Base-by-base conservation (phyloP, 2,888 invertebrate species). In the Drosophila affinis region DNA sequence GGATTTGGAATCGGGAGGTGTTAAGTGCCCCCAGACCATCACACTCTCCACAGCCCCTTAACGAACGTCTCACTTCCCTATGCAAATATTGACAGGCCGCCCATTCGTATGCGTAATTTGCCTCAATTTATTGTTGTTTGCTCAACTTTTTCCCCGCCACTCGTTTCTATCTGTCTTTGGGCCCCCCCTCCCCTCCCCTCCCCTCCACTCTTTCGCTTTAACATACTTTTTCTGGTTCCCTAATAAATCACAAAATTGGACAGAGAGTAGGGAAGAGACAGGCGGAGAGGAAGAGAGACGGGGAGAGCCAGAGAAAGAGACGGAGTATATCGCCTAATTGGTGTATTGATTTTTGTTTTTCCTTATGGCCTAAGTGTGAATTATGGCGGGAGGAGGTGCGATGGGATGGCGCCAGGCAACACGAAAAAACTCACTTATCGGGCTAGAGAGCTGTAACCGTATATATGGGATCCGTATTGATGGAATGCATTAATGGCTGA, bases 41-140 rank as follows among this genome's bases (percentile, higher is more conserved):
- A 21, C 34, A 9, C 12, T 17, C 17, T n/a, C 10, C 5, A 3
- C 27, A 24, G 1, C 14, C 21, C 14, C 39, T 27, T 47, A 61
- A 24, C 51, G 18, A 63, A 72, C 48, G 57, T 72, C 74, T 72
- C 58, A 63, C 73, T 69, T 61, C 62, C 57, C 77, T 72, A 89
- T 80, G 80, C 77, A 80, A 85, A 87, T 87, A 89, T 89, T 88
- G 75, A 78, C 75, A 57, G 67, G 73, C 82, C 70, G 52, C 62
- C 70, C 65, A 70, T 75, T 77, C 65, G 74, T 73, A 77, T 84
- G 69, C 79, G 75, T 89, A 84, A 81, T 87, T 85, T 85, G 75
- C 71, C 72, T 70, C 65, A 81, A 83, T 81, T 80, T 78, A 71
- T 86, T 73, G 68, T 68, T 70, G 67, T 84, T 88, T 79, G 67